Conservation (phyloP, 2,888 invertebrate species). For the Lepidochrysops patricia region DNA sequence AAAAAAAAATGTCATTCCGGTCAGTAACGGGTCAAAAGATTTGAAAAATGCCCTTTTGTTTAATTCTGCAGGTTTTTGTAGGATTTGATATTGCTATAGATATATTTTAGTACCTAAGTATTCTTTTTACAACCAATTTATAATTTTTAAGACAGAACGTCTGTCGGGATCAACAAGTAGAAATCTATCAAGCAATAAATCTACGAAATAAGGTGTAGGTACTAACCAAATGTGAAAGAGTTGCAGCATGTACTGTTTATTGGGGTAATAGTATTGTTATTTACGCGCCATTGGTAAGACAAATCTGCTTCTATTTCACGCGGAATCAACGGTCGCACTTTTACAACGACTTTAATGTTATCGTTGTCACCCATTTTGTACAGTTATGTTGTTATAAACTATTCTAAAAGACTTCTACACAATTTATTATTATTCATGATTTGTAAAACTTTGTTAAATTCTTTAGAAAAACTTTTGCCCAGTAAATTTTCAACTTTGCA, state of each 20-base stretch:
- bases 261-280: constrained; percentile 74
- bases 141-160: no score
- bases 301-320: constrained; percentile 77
- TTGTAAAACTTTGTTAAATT: neutral
- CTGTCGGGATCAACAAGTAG: no score
- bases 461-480: neutral
- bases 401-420: neutral
- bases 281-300: constrained; percentile 75
- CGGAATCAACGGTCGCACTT: constrained; percentile 79
- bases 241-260: constrained; percentile 56
- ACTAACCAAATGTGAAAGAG: constrained; percentile 57
- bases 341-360: constrained; percentile 84
- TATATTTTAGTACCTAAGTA: neutral
- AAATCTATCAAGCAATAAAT: neutral
- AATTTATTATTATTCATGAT: neutral
- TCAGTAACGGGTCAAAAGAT: no score
- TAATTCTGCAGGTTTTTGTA: no score
- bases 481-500: neutral
- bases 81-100: neutral
- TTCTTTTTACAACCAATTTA: no score
- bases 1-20: no score
- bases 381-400: neutral
- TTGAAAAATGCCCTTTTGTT: no score
- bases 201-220: constrained; percentile 17
- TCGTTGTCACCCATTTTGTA: constrained; percentile 76